Percentiles rank a stretch among this genome's conserved stretches.
phyloP scores from a whole-genome alignment of 2,888 invertebrate species.

The Brachylomia viminalis region DNA sequence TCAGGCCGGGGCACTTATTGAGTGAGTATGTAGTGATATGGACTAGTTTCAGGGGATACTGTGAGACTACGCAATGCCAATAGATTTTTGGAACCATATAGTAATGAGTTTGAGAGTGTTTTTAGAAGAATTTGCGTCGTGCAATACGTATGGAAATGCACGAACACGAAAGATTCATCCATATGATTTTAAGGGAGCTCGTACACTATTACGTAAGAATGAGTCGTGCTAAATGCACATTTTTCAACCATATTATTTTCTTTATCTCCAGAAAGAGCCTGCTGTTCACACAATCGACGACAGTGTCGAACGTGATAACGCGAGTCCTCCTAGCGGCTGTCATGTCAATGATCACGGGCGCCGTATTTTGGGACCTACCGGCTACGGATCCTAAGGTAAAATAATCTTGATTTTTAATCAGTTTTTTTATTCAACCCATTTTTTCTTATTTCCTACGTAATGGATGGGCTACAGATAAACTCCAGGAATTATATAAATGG shows the following conservation, averaged over 20 bases:
- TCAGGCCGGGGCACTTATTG: constrained; percentile 93
- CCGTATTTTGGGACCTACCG: constrained; percentile 97
- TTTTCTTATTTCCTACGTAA: not conserved
- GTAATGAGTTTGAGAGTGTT: not conserved
- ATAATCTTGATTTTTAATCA: not conserved
- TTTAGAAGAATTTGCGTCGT: not conserved
- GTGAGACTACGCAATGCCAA: not conserved
- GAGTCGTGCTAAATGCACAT: not conserved
- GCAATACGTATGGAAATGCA: not conserved
- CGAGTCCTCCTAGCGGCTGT: constrained; percentile 95
- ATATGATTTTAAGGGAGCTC: not conserved
- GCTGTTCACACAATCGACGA: constrained; percentile 96
- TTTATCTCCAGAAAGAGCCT: constrained; percentile 90
- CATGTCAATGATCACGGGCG: constrained; percentile 95
- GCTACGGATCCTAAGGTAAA: constrained; percentile 92
- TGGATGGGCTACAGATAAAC: not conserved
- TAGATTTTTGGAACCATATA: not conserved
- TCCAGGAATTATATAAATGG: not conserved
- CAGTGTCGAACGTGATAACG: constrained; percentile 94
- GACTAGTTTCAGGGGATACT: not conserved
- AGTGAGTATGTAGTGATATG: constrained; percentile 77
- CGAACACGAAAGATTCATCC: not conserved
- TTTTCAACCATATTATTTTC: not conserved
- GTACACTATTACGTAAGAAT: not conserved
- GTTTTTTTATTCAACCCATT: not conserved